Conservation (phyloP, 1,140 invertebrate genomes). For the Daktulosphaira vitifoliae region DNA sequence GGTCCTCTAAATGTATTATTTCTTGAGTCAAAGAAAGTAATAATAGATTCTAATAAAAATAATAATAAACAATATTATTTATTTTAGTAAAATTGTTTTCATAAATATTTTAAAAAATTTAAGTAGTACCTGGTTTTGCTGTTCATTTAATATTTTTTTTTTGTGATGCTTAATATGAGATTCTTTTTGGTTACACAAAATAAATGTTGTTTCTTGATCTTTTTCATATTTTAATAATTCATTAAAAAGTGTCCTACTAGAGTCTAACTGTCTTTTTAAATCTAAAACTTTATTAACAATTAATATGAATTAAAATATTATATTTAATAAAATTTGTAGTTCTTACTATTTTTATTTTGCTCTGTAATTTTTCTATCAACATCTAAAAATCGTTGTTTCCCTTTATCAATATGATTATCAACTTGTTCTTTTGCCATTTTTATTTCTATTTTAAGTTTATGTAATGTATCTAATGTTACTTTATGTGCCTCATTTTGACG, state of each 20-base stretch:
- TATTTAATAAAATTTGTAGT: too few relatives aligned
- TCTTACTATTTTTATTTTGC: constrained; percentile 3
- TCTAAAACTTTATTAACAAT: neutral
- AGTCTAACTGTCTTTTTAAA: constrained; percentile 1
- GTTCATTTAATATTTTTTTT: constrained; percentile 26
- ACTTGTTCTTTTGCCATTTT: constrained; percentile 3
- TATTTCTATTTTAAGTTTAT: constrained; percentile 1
- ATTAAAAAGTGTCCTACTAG: neutral
- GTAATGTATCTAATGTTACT: constrained; percentile 1
- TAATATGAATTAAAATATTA: neutral
- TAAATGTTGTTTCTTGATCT: constrained; percentile 28
- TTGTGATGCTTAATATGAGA: constrained; percentile 13
- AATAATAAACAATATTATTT: too few relatives aligned
- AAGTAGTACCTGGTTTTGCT: constrained; percentile 16
- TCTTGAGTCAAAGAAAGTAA: constrained; percentile 24
- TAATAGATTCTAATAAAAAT: constrained; percentile 8
- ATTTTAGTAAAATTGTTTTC: too few relatives aligned
- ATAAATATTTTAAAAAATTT: neutral
- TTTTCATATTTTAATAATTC: constrained; percentile 12
- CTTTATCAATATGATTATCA: neutral
- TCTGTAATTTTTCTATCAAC: neutral
- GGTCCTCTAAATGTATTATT: constrained; percentile 22
- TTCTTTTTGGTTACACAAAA: constrained; percentile 27
- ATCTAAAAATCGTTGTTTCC: neutral
- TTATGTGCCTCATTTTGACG: neutral